Evolutionary conservation across 2,888 invertebrate genomes (phyloP).

Genomic region (Salpingus planirostris): DNA sequence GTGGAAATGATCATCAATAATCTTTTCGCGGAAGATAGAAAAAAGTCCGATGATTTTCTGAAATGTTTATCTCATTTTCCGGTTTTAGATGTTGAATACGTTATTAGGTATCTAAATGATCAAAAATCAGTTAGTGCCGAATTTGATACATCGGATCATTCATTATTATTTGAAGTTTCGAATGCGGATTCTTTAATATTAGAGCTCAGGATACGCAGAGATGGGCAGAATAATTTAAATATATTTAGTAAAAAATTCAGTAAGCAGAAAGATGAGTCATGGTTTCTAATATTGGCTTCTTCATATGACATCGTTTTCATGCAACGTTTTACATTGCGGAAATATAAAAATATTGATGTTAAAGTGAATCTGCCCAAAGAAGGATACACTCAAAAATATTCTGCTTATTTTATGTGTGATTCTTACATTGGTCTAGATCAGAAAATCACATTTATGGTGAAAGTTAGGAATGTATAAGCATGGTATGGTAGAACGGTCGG

Average conservation of each 20-base stretch:
- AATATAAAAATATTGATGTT: constrained; percentile 43
- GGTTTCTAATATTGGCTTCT: constrained; percentile 79
- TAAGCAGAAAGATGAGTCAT: constrained; percentile 91
- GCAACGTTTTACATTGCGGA: constrained; percentile 59
- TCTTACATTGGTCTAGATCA: constrained; percentile 91
- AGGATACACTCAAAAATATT: constrained; percentile 44
- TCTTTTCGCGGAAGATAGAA: too few species aligned
- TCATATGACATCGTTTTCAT: constrained; percentile 59
- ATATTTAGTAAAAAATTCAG: constrained; percentile 81
- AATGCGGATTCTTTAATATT: constrained; percentile 30
- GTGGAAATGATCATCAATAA: constrained; percentile 8
- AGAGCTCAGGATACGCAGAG: constrained; percentile 27
- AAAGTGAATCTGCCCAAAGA: constrained; percentile 54
- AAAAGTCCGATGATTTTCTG: constrained; percentile 24
- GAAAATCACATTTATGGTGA: constrained; percentile 48
- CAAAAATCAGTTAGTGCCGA: neutral
- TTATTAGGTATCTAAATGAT: neutral
- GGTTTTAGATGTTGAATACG: constrained; percentile 25
- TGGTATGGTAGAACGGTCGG: too few species aligned
- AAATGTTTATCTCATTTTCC: constrained; percentile 31
- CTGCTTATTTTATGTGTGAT: constrained; percentile 83
- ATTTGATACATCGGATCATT: too few species aligned
- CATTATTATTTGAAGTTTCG: too few species aligned
- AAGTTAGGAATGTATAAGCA: too few species aligned
- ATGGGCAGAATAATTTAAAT: constrained; percentile 35